These are phyloP conservation scores for Agrochola litura DNA, from an alignment of 2,888 invertebrate genomes.

Conservation along the genomic window DNA sequence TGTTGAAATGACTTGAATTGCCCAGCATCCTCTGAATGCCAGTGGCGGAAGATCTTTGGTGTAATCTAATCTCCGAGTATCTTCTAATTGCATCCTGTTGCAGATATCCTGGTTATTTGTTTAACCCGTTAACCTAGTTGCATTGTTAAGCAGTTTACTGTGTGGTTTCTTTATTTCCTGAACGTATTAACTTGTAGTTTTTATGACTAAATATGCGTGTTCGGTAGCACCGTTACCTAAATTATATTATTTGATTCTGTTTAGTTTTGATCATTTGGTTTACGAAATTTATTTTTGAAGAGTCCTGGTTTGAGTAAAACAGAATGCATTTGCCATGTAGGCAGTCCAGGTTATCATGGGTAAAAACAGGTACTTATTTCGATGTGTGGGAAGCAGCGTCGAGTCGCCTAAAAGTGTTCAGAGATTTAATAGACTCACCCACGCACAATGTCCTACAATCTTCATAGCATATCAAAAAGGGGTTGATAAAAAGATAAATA, in stretches of 20 bases:
- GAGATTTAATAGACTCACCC: conserved; percentile 6
- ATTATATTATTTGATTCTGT: neutral
- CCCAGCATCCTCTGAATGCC: conserved; percentile 49
- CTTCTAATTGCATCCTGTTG: conserved; percentile 64
- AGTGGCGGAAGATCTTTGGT: conserved; percentile 48
- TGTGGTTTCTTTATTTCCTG: conserved; percentile 42
- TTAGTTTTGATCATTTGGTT: neutral
- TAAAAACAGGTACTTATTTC: too few relatives aligned
- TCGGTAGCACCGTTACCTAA: conserved; percentile 3
- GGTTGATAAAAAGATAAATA: conserved; percentile 52
- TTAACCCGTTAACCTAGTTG: conserved; percentile 50
- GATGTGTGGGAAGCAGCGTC: neutral
- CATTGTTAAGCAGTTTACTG: conserved; percentile 44
- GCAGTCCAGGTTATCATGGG: too few relatives aligned
- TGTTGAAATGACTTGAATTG: conserved; percentile 44
- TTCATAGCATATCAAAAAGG: conserved; percentile 24
- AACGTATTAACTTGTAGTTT: conserved; percentile 13
- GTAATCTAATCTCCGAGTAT: conserved; percentile 62
- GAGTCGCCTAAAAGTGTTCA: neutral
- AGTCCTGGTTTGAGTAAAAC: neutral
- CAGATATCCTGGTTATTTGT: conserved; percentile 49
- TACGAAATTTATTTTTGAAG: neutral
- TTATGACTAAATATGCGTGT: conserved; percentile 2
- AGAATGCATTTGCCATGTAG: neutral
- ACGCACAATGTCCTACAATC: conserved; percentile 33